Percentiles rank a stretch among this genome's conserved stretches.
These are phyloP conservation scores for Mesocricetus auratus DNA, from an alignment of 2,113 vertebrate species.

Conservation along the genomic window DNA sequence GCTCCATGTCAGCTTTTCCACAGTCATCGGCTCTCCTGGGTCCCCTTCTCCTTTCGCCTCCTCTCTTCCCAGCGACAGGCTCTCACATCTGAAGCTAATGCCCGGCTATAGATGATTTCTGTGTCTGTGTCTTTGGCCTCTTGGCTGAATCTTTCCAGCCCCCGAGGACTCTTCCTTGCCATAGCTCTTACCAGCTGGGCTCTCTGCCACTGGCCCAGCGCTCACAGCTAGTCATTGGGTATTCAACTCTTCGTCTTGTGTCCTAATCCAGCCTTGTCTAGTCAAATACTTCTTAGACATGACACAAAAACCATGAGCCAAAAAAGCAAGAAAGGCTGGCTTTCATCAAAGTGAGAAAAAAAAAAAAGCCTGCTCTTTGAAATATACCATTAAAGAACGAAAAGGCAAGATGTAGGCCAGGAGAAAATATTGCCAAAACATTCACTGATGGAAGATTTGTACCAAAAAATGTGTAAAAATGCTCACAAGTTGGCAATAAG, in stretches of 20 bases:
- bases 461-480: background rate
- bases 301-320: slow-evolving; percentile 43
- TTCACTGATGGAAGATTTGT: slow-evolving; percentile 10
- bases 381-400: background rate
- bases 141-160: background rate
- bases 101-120: background rate
- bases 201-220: background rate
- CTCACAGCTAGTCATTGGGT: background rate
- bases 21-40: background rate
- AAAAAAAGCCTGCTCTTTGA: background rate
- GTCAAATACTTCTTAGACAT: background rate
- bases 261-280: background rate
- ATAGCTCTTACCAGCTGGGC: background rate
- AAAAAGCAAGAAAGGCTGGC: background rate
- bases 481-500: background rate
- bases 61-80: background rate
- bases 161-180: background rate
- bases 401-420: background rate
- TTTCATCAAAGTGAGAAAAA: slow-evolving; percentile 10
- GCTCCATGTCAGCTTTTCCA: background rate
- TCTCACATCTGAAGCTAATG: background rate
- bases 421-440: slow-evolving; percentile 34
- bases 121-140: background rate
- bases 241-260: background rate
- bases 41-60: background rate